Evolutionary conservation across 1,140 invertebrate genomes (phyloP), one percentile per base, ranked within the genome.

Genomic region (Brachionus paranguensis): DNA sequence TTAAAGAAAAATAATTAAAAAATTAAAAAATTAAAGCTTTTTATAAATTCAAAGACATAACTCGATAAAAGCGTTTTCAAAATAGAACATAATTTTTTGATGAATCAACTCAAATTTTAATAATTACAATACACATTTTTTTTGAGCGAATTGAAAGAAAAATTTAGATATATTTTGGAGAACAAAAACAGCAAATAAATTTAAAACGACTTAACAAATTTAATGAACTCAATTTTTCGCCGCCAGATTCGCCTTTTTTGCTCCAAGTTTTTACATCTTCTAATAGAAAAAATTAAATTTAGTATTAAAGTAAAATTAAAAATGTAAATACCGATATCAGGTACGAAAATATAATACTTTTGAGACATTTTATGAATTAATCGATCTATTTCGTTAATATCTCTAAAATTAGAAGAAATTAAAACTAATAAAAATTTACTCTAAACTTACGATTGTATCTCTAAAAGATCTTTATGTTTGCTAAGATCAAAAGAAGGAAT

Each of bases 321-420:
- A 33, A 14, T n/a, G 12, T n/a, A 60, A 20, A 6, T 64, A 64
- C 78, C 53, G 3, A 81, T 29, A 81, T 68, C 64, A 47, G 78
- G 78, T 12, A 64, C 78, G 27, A 81, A 81, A 64, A 81, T 81
- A 17, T 81, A 81, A 60, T 81, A 81, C 43, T 81, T 81, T 68
- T 81, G 78, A 11, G 53, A 29, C 33, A 81, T 20, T 45, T 81
- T 81, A 33, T 64, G 11, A 37, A 81, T 64, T 24, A 64, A 43
- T 20, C 27, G 17, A 12, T 81, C 78, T 64, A 81, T 81, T 64
- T 64, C 78, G 45, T 68, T 60, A 1, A 81, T 81, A 47, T 81
- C 78, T 43, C 68, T 72, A 8, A 41, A 72, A 47, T 47, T 37
- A 37, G 14, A 60, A 60, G 10, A 20, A 55, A 55, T 55, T 1